phyloP scores from a whole-genome alignment of 2,797 vertebrate species.

The Eidolon dupreanum region DNA sequence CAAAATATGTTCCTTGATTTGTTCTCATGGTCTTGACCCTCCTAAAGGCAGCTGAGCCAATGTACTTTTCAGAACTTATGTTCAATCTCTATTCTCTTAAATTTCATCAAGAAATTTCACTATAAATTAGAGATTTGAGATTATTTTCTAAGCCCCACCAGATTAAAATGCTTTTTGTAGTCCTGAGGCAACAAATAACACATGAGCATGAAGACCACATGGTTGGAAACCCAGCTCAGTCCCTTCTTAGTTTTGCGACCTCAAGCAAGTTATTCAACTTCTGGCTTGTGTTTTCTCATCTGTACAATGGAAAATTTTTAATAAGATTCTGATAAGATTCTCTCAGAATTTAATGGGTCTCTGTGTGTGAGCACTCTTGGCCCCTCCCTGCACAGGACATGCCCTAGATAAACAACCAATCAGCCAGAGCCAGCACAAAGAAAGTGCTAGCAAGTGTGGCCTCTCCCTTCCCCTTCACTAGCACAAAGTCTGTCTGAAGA shows the following conservation, averaged over 20 bases:
- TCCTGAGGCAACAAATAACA: not conserved
- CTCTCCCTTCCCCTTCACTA: not conserved
- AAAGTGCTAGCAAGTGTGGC: not conserved
- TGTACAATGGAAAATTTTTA: not conserved
- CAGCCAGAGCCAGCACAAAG: not conserved
- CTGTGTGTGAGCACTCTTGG: too few species aligned
- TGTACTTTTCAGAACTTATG: not conserved
- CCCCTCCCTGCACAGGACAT: not conserved
- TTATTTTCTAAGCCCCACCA: not conserved
- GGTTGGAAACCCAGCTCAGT: not conserved
- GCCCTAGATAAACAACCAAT: not conserved
- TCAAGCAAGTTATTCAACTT: not conserved
- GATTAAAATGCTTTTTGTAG: not conserved
- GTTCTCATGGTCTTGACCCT: not conserved
- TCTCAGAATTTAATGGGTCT: not conserved
- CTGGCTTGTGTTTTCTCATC: not conserved
- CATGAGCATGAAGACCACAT: not conserved
- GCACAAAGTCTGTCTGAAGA: not conserved
- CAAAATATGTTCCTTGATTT: not conserved
- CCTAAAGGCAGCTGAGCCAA: not conserved
- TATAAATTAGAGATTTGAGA: not conserved
- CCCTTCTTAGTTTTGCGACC: not conserved
- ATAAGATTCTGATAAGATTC: not conserved
- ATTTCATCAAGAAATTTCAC: not conserved
- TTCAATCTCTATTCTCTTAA: not conserved